Conservation (phyloP, 2,113 vertebrate genomes). For the Phoxinus phoxinus region DNA sequence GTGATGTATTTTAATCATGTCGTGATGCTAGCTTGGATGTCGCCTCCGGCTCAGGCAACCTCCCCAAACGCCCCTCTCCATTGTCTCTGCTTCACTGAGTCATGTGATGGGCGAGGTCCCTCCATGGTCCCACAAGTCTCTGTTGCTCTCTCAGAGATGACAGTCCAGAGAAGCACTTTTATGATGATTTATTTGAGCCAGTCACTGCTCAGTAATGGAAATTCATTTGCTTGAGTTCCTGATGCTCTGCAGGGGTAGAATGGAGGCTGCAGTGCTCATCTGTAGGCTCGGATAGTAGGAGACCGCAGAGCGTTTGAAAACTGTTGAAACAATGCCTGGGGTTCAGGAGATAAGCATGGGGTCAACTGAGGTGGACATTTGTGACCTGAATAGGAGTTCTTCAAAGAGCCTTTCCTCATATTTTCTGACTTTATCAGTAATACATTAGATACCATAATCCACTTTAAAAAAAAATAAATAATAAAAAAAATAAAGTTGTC, state of each 20-base stretch:
- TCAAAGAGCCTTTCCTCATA: not conserved
- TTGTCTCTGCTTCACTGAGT: slow-evolving; percentile 78
- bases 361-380: slow-evolving; percentile 35
- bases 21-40: slow-evolving; percentile 61
- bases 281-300: slow-evolving; percentile 36
- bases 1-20: slow-evolving; percentile 71
- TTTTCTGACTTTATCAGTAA: not conserved
- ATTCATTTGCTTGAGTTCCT: slow-evolving; percentile 75
- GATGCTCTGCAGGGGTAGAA: slow-evolving; percentile 58
- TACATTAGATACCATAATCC: not conserved
- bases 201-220: slow-evolving; percentile 78
- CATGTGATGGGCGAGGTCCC: slow-evolving; percentile 78
- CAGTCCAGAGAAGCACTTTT: slow-evolving; percentile 78
- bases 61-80: slow-evolving; percentile 66
- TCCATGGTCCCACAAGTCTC: slow-evolving; percentile 74
- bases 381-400: slow-evolving; percentile 12
- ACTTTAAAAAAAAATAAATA: too few species aligned
- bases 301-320: slow-evolving; percentile 31
- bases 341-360: not conserved
- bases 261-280: slow-evolving; percentile 59
- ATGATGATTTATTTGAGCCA: slow-evolving; percentile 81
- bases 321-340: not conserved
- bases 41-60: slow-evolving; percentile 68
- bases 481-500: too few species aligned
- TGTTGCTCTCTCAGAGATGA: slow-evolving; percentile 78